Evolutionary conservation across 2,888 invertebrate species (phyloP).

Genomic region (Drosophila pegasa): DNA sequence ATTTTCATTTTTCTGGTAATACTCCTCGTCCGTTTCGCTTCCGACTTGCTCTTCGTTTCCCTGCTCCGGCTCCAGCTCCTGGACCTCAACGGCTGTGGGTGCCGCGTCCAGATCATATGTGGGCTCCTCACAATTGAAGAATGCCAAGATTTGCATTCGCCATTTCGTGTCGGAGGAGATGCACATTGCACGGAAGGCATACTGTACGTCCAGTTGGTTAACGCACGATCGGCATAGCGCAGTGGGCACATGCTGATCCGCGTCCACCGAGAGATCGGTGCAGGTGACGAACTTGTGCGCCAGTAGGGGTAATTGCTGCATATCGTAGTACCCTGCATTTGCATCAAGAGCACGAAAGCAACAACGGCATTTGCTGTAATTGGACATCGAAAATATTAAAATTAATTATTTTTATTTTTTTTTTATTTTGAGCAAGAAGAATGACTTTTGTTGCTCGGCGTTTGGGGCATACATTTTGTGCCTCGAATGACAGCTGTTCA

Average conservation of each 20-base stretch:
- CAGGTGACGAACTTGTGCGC: conserved; percentile 63
- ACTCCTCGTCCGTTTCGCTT: background rate
- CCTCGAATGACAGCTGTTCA: conserved; percentile 20
- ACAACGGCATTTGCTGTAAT: conserved; percentile 33
- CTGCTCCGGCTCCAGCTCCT: conserved; percentile 3
- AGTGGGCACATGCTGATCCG: conserved; percentile 42
- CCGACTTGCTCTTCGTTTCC: background rate
- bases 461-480: background rate
- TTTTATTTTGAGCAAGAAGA: no score
- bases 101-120: conserved; percentile 13
- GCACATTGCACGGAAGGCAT: conserved; percentile 42
- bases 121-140: conserved; percentile 20
- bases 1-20: background rate
- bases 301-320: conserved; percentile 45
- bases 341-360: conserved; percentile 29
- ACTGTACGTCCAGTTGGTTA: conserved; percentile 32
- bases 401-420: no score
- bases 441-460: background rate
- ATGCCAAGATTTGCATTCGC: conserved; percentile 42
- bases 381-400: conserved; percentile 9
- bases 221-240: conserved; percentile 35
- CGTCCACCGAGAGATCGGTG: conserved; percentile 46
- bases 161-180: conserved; percentile 47
- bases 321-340: conserved; percentile 22
- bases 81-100: background rate